Base-by-base conservation (phyloP, 2,113 vertebrate genomes). In the Leptocoma aspasia region DNA sequence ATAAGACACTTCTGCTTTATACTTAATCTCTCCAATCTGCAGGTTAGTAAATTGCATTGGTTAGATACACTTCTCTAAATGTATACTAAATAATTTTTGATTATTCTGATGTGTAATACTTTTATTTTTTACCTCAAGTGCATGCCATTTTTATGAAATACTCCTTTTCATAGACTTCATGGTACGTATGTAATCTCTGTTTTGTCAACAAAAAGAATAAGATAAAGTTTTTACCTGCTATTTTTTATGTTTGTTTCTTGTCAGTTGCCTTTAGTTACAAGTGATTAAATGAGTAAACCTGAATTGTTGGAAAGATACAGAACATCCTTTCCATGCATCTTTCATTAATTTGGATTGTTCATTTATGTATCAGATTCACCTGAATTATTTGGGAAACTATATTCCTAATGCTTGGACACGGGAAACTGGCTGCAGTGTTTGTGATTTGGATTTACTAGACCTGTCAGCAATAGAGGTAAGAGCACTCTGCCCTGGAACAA, bases 371-470 rank as follows among this genome's bases (percentile, higher is more conserved):
- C 97, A 99, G 99, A 98, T 99, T 94, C 98, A 99, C 86, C 97
- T 99, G 90, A 99, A 99, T 97, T 99, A 99, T 96, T 98, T 99
- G 92, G 98, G 97, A 89, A 99, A 99, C 97, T 99, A 99, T 81
- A 97, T 99, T 52, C 99, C 99, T 71, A 99, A 99, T 91, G 94
- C 97, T 37, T 99, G 99, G 99, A 99, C 99, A 79, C 98, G 98
- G 72, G 99, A 99, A 91, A 97, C 93, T n/a, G 99, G 99, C 89
- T 99, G 99, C 81, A 93, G 79, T 79, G 77, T 98, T 91, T 99
- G 99, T 96, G 98, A 99, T 77, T 83, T 98, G 52, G 98, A 99
- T 84, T 92, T 98, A 63, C 21, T 99, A 92, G 99, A 99, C 90
- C 96, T 99, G 71, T 98, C 99, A 85, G 89, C 97, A 77, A 72